phyloP scores from a whole-genome alignment of 2,888 invertebrate species.

The Dexiosoma caninum region DNA sequence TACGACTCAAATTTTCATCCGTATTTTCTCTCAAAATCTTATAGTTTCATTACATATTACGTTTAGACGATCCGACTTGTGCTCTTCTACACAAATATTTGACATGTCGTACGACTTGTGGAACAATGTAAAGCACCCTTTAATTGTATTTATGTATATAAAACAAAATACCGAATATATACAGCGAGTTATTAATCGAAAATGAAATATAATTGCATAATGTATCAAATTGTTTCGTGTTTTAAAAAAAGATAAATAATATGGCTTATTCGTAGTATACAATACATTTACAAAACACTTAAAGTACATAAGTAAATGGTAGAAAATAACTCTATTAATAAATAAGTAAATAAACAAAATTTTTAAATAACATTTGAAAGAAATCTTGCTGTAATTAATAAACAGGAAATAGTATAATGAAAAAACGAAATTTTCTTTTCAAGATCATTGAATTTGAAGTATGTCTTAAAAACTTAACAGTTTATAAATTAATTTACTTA shows the following conservation, averaged over 20 bases:
- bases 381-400: conserved; percentile 27
- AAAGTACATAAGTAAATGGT: neutral
- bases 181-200: neutral
- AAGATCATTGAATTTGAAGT: too few species aligned
- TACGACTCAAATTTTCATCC: too few species aligned
- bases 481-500: too few species aligned
- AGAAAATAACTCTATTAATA: neutral
- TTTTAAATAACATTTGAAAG: conserved; percentile 5
- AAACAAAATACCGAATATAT: neutral
- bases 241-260: conserved; percentile 17
- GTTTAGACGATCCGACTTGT: too few species aligned
- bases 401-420: too few species aligned
- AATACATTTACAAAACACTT: neutral
- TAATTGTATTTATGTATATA: conserved; percentile 10
- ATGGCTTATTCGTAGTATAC: neutral
- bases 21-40: too few species aligned
- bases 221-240: neutral
- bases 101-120: too few species aligned
- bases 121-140: too few species aligned
- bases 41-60: too few species aligned
- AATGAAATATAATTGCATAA: neutral
- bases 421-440: too few species aligned
- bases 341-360: conserved; percentile 3
- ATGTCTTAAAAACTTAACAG: too few species aligned
- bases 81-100: too few species aligned